Percentiles rank a stretch among this genome's conserved stretches.
phyloP scores from a whole-genome alignment of 1,140 invertebrate species.

The Dreissena rostriformis region DNA sequence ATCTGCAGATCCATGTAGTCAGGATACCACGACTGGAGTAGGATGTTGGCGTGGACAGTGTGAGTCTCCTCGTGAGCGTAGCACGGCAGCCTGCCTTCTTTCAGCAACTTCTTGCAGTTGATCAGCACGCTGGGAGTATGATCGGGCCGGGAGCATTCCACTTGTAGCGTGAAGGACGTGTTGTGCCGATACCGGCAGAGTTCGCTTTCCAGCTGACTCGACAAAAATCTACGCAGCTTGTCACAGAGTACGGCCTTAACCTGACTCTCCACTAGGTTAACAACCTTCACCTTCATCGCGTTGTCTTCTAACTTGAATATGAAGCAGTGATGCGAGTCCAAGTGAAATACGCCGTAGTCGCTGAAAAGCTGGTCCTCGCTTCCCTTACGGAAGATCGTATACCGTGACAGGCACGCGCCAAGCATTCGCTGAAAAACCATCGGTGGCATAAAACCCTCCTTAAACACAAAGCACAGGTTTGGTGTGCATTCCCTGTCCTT shows the following conservation, averaged over 20 bases:
- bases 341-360: constrained; percentile 39
- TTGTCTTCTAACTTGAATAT: constrained; percentile 9
- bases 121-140: neutral
- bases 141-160: constrained; percentile 23
- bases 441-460: constrained; percentile 47
- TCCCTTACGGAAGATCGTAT: constrained; percentile 1
- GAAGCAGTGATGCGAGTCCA: constrained; percentile 45
- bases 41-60: constrained; percentile 18
- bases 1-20: constrained; percentile 33
- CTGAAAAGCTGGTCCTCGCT: constrained; percentile 18
- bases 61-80: constrained; percentile 22
- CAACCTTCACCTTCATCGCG: constrained; percentile 29
- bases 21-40: constrained; percentile 40
- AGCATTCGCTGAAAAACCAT: constrained; percentile 50
- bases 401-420: constrained; percentile 38
- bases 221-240: constrained; percentile 41
- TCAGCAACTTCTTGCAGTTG: constrained; percentile 47
- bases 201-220: constrained; percentile 26
- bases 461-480: constrained; percentile 44
- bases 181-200: constrained; percentile 48
- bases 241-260: constrained; percentile 44
- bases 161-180: constrained; percentile 31
- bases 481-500: constrained; percentile 8
- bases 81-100: constrained; percentile 49
- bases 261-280: constrained; percentile 38